Conservation (phyloP, 2,113 vertebrate species). For the Seriola aureovittata region DNA sequence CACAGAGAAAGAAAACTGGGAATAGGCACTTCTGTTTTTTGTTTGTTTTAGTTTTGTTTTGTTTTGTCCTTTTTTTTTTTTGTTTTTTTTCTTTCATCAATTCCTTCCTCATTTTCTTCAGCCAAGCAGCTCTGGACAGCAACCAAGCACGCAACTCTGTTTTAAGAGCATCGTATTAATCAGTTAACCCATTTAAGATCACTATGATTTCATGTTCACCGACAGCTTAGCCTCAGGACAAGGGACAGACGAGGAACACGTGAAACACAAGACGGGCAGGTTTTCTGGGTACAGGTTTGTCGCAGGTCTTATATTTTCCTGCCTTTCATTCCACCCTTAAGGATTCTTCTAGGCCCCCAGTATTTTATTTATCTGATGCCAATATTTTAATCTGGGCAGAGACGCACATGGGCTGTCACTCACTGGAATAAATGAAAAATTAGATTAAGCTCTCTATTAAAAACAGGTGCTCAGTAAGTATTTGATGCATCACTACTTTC, state of each 20-base stretch:
- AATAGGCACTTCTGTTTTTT: slow-evolving; percentile 82
- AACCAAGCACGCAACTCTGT: slow-evolving; percentile 34
- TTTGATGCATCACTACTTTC: not conserved
- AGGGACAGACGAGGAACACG: slow-evolving; percentile 27
- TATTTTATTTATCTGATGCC: not conserved
- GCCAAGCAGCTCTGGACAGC: slow-evolving; percentile 8
- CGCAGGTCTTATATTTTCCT: not conserved
- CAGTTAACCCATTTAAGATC: slow-evolving; percentile 28
- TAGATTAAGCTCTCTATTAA: not conserved
- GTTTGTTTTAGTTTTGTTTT: not conserved
- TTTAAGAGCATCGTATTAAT: slow-evolving; percentile 41
- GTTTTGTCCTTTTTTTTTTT: slow-evolving; percentile 6
- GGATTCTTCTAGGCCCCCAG: not conserved
- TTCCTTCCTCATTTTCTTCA: slow-evolving; percentile 47
- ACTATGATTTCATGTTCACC: slow-evolving; percentile 23
- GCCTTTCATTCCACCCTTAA: not conserved
- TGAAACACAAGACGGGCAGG: slow-evolving; percentile 17
- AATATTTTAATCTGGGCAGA: not conserved
- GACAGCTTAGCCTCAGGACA: slow-evolving; percentile 10
- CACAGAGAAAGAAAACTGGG: slow-evolving; percentile 65
- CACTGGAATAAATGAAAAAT: not conserved
- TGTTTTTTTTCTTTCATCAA: slow-evolving; percentile 28
- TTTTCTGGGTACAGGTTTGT: slow-evolving; percentile 22
- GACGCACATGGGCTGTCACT: not conserved
- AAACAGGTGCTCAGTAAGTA: not conserved